phyloP scores from a whole-genome alignment of 2,113 vertebrate genomes.

The Taurulus bubalis region DNA sequence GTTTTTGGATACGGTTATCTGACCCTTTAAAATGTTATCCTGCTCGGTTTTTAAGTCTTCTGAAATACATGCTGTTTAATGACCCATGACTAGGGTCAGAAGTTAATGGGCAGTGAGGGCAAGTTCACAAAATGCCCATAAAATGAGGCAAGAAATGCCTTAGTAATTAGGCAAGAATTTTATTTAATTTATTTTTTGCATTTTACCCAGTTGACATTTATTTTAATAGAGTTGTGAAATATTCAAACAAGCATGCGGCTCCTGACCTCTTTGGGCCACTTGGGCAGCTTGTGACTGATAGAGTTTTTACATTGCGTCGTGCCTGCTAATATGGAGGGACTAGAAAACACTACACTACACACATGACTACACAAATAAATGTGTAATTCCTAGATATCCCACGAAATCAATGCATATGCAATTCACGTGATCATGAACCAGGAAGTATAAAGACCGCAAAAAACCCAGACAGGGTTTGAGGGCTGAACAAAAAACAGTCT shows the following conservation, averaged over 20 bases:
- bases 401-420: too few species aligned
- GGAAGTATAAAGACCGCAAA: too few species aligned
- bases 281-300: conserved; percentile 12
- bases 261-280: conserved; percentile 15
- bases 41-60: conserved; percentile 16
- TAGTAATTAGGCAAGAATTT: conserved; percentile 17
- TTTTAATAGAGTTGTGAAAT: conserved; percentile 22
- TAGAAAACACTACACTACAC: background rate
- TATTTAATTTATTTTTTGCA: background rate
- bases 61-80: conserved; percentile 5
- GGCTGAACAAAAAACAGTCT: too few species aligned
- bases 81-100: conserved; percentile 34
- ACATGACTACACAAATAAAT: background rate
- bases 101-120: conserved; percentile 43
- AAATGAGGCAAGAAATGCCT: conserved; percentile 26
- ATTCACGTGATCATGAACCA: too few species aligned
- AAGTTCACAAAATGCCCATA: conserved; percentile 29
- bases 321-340: conserved; percentile 1
- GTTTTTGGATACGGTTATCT: background rate
- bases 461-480: too few species aligned
- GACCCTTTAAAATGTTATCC: conserved; percentile 25
- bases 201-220: background rate
- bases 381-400: background rate
- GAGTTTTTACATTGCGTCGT: background rate
- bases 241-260: conserved; percentile 10